Conservation (phyloP, 2,797 vertebrate genomes). For the Tapera naevia region DNA sequence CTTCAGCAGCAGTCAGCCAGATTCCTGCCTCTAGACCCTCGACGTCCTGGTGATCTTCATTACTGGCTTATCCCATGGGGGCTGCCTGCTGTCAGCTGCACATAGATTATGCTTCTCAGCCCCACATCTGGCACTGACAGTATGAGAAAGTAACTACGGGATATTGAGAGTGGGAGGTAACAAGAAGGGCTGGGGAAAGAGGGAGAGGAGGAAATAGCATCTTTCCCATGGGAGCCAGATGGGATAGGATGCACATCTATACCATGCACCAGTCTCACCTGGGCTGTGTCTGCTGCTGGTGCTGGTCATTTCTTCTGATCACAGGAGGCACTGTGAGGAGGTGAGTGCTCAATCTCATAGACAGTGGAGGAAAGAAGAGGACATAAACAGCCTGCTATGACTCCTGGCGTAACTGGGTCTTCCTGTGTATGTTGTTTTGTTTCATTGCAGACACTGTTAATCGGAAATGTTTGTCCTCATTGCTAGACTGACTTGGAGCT, state of each 20-base stretch:
- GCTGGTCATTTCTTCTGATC: neutral
- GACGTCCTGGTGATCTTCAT: neutral
- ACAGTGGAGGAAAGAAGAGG: neutral
- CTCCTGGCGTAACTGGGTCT: neutral
- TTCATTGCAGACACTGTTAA: neutral
- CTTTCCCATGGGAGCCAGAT: neutral
- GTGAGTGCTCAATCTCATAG: neutral
- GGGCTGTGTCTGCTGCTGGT: neutral
- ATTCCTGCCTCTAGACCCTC: slow-evolving; percentile 21
- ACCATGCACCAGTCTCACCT: neutral
- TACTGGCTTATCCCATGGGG: neutral
- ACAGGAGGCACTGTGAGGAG: neutral
- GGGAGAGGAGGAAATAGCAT: neutral
- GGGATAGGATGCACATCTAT: neutral
- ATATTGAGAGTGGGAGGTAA: neutral
- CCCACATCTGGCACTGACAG: neutral
- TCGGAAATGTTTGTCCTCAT: neutral
- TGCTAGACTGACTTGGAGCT: neutral
- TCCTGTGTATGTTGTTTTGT: neutral
- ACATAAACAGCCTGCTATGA: neutral
- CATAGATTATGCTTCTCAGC: neutral
- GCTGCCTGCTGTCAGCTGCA: slow-evolving; percentile 21
- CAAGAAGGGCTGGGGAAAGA: neutral
- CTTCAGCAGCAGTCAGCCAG: slow-evolving; percentile 4
- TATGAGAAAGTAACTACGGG: neutral